Evolutionary conservation across 2,888 invertebrate species (phyloP).

Genomic region (Orthosia gothica): DNA sequence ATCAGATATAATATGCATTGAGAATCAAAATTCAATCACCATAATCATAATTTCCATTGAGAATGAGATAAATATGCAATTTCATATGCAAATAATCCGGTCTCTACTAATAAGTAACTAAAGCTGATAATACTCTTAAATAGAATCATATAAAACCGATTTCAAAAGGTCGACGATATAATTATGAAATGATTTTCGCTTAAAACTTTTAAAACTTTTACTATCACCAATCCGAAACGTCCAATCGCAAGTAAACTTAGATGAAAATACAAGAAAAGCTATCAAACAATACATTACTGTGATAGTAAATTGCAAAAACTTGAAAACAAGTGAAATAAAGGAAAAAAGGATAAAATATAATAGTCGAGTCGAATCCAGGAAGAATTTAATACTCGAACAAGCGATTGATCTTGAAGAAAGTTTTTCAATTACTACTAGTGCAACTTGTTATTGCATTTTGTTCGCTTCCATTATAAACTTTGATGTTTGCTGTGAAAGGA

Average conservation of each 20-base stretch:
- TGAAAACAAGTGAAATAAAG: slow-evolving; percentile 34
- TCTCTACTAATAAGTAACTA: no score
- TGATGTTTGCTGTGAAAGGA: background rate
- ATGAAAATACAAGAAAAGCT: slow-evolving; percentile 51
- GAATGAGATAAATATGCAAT: no score
- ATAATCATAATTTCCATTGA: no score
- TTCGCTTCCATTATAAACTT: background rate
- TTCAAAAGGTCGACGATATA: background rate
- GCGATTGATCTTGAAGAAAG: slow-evolving; percentile 24
- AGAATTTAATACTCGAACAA: slow-evolving; percentile 17
- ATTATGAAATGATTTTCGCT: slow-evolving; percentile 13
- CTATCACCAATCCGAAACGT: background rate
- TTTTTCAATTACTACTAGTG: slow-evolving; percentile 40
- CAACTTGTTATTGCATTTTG: background rate
- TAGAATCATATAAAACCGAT: background rate
- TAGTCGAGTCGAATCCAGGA: slow-evolving; percentile 19
- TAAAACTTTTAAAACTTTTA: slow-evolving; percentile 28
- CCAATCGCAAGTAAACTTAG: slow-evolving; percentile 28
- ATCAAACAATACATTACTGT: slow-evolving; percentile 41
- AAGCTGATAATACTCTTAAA: background rate
- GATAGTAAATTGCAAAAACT: slow-evolving; percentile 34
- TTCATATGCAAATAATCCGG: no score
- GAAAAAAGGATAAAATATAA: slow-evolving; percentile 14
- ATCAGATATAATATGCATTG: no score
- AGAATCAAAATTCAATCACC: no score